A percentile compares a stretch with the other conserved stretches of the same genome.
These are phyloP conservation scores for Xestia c-nigrum DNA, from an alignment of 2,888 invertebrate species.

Conservation along the genomic window DNA sequence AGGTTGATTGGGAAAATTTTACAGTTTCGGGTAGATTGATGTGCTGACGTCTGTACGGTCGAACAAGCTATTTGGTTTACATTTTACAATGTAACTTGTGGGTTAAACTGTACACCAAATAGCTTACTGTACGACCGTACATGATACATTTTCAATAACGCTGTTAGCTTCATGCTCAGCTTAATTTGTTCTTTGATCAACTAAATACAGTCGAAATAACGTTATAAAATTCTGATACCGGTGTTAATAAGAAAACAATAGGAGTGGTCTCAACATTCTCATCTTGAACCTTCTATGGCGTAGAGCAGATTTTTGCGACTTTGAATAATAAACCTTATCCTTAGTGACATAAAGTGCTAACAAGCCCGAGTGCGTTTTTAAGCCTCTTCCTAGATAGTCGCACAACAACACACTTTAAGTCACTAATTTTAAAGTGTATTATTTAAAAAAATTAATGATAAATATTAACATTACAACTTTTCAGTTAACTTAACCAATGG, in stretches of 20 bases:
- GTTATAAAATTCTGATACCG: background rate
- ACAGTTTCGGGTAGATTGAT: no score
- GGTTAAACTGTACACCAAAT: no score
- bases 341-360: conserved; percentile 3
- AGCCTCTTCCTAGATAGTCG: background rate
- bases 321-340: conserved; percentile 17
- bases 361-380: background rate
- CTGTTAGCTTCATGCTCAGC: background rate
- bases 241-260: background rate
- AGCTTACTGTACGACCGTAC: no score
- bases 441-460: conserved; percentile 7
- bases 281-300: conserved; percentile 7
- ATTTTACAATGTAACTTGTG: no score
- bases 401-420: background rate
- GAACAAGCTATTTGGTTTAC: no score
- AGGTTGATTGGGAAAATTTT: no score
- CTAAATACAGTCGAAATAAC: conserved; percentile 4
- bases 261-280: conserved; percentile 1
- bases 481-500: conserved; percentile 1
- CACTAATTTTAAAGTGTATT: conserved; percentile 6
- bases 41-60: no score
- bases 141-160: conserved; percentile 5
- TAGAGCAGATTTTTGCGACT: background rate
- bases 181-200: conserved; percentile 12
- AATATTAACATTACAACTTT: background rate